Evolutionary conservation across 1,140 invertebrate species (phyloP).

Genomic region (Adelges cooleyi): DNA sequence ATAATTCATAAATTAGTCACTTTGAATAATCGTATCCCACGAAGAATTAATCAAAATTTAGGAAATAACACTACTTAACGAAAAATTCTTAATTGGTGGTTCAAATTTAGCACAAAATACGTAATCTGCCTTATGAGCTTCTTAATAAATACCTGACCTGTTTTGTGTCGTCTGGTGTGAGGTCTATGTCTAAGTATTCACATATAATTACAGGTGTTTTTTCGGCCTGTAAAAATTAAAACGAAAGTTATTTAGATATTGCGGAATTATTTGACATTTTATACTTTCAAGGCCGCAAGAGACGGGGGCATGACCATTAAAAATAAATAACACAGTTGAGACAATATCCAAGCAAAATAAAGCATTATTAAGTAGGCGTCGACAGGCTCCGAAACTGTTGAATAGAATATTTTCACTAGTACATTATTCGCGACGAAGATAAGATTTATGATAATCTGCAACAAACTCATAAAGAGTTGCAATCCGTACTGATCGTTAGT

Average conservation of each 20-base stretch:
- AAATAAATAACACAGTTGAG: slow-evolving; percentile 29
- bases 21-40: no score
- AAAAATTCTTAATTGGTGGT: no score
- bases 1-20: no score
- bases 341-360: slow-evolving; percentile 31
- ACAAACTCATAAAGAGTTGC: slow-evolving; percentile 26
- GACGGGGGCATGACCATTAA: slow-evolving; percentile 30
- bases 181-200: slow-evolving; percentile 16
- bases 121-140: no score
- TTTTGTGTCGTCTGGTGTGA: not conserved
- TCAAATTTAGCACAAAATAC: no score
- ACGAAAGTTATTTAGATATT: no score
- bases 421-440: slow-evolving; percentile 31
- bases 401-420: slow-evolving; percentile 31
- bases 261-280: no score
- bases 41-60: no score
- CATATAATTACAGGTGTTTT: slow-evolving; percentile 24
- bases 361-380: slow-evolving; percentile 30
- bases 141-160: no score
- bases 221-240: slow-evolving; percentile 18
- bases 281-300: slow-evolving; percentile 20
- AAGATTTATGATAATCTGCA: slow-evolving; percentile 30
- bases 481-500: slow-evolving; percentile 30
- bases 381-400: slow-evolving; percentile 25
- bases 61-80: no score